Conservation (phyloP, 1,140 invertebrate species). For the Thaumetopoea pityocampa region DNA sequence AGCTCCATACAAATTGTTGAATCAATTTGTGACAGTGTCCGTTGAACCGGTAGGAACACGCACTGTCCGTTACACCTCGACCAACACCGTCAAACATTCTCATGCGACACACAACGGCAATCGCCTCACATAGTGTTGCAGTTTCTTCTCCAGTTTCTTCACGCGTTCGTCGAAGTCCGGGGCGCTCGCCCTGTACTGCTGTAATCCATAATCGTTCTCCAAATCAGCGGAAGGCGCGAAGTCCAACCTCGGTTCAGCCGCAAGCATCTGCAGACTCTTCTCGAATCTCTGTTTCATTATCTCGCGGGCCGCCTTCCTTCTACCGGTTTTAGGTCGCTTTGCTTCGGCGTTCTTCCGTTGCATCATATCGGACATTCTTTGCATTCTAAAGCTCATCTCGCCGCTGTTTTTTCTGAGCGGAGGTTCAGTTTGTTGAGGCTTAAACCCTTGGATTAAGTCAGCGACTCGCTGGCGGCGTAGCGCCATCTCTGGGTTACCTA, state of each 20-base stretch:
- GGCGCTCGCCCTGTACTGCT: conserved; percentile 75
- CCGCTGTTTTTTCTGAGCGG: conserved; percentile 36
- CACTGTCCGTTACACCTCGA: too few relatives aligned
- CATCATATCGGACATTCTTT: conserved; percentile 53
- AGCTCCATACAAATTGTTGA: too few relatives aligned
- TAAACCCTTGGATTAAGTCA: conserved; percentile 47
- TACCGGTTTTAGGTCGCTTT: conserved; percentile 37
- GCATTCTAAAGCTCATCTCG: conserved; percentile 51
- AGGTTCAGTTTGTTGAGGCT: conserved; percentile 24
- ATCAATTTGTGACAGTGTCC: too few relatives aligned
- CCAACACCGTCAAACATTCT: conserved; percentile 17
- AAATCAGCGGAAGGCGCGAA: conserved; percentile 42
- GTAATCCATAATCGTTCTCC: conserved; percentile 63
- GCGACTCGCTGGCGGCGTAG: conserved; percentile 41
- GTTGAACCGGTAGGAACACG: too few relatives aligned
- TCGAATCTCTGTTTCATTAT: conserved; percentile 58
- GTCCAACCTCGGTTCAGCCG: conserved; percentile 42
- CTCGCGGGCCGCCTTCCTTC: conserved; percentile 47
- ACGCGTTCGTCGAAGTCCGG: conserved; percentile 58
- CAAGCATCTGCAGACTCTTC: conserved; percentile 59
- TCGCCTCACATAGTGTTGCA: conserved; percentile 64
- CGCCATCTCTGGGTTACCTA: conserved; percentile 53
- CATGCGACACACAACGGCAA: conserved; percentile 54
- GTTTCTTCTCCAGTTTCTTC: conserved; percentile 51
- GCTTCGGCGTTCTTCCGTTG: conserved; percentile 38